phyloP scores from a whole-genome alignment of 2,888 invertebrate species.

The Drosophila mercatorum region DNA sequence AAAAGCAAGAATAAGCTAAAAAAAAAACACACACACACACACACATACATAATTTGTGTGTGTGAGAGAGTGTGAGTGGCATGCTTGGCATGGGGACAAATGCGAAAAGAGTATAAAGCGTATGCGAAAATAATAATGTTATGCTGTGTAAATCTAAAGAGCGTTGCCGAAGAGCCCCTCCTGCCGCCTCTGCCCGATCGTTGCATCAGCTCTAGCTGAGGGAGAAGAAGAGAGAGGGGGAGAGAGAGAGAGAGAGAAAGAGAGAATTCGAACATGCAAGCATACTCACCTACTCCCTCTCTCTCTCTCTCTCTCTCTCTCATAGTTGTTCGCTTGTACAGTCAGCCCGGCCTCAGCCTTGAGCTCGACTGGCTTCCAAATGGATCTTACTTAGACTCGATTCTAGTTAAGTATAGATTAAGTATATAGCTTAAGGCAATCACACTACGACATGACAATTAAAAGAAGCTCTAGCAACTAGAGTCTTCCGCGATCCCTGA shows the following conservation, averaged over 20 bases:
- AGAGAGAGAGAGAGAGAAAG: background rate
- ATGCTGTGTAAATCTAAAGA: slow-evolving; percentile 53
- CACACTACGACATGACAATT: background rate
- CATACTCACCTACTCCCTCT: slow-evolving; percentile 8
- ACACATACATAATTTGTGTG: slow-evolving; percentile 5
- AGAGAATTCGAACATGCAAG: slow-evolving; percentile 16
- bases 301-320: slow-evolving; percentile 9
- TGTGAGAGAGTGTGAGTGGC: slow-evolving; percentile 11
- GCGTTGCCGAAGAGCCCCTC: slow-evolving; percentile 18
- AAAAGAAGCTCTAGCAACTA: background rate
- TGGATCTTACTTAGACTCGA: background rate
- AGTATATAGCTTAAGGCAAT: background rate
- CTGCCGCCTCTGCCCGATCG: background rate
- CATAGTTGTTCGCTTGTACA: slow-evolving; percentile 57
- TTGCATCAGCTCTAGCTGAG: slow-evolving; percentile 24
- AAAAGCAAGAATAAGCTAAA: slow-evolving; percentile 36
- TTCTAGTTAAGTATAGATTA: background rate
- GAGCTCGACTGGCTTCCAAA: background rate
- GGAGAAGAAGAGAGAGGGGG: slow-evolving; percentile 1
- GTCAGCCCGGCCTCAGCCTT: slow-evolving; percentile 32
- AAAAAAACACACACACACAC: background rate
- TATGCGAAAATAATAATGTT: slow-evolving; percentile 35
- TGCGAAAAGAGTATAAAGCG: slow-evolving; percentile 42
- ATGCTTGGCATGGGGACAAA: slow-evolving; percentile 26
- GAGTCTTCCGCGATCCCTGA: background rate